Conservation (phyloP, 2,797 vertebrate genomes). For the Darevskia mixta region DNA sequence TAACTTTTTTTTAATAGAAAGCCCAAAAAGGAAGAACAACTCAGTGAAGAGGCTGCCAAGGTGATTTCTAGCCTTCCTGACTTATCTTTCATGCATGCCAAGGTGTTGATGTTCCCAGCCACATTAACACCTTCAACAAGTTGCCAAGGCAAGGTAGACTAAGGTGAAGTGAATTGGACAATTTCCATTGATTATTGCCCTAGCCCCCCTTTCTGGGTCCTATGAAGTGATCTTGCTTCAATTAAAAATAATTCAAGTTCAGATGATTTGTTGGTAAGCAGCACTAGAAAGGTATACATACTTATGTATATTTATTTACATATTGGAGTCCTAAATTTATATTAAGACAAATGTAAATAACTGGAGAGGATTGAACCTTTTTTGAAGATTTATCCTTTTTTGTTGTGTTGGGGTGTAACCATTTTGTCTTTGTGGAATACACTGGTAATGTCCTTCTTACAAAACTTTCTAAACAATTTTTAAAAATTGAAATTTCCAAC, state of each 20-base stretch:
- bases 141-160: constrained; percentile 77
- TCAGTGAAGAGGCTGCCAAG: constrained; percentile 86
- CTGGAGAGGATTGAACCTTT: constrained; percentile 85
- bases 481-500: constrained; percentile 79
- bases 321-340: constrained; percentile 87
- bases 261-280: constrained; percentile 86
- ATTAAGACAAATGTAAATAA: constrained; percentile 93
- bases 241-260: constrained; percentile 76
- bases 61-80: constrained; percentile 87
- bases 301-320: constrained; percentile 89
- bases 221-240: constrained; percentile 79
- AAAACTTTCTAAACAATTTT: constrained; percentile 80
- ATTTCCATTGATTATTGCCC: constrained; percentile 71
- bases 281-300: constrained; percentile 86
- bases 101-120: constrained; percentile 93
- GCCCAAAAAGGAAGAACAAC: constrained; percentile 83
- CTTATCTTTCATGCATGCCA: constrained; percentile 92
- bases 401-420: constrained; percentile 85
- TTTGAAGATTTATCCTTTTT: constrained; percentile 84
- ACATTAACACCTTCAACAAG: constrained; percentile 84
- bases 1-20: constrained; percentile 78
- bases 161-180: constrained; percentile 72
- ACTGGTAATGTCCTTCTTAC: constrained; percentile 88
- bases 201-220: constrained; percentile 45
- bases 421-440: constrained; percentile 89